phyloP scores from a whole-genome alignment of 2,888 invertebrate genomes.

The Urechis unicinctus region DNA sequence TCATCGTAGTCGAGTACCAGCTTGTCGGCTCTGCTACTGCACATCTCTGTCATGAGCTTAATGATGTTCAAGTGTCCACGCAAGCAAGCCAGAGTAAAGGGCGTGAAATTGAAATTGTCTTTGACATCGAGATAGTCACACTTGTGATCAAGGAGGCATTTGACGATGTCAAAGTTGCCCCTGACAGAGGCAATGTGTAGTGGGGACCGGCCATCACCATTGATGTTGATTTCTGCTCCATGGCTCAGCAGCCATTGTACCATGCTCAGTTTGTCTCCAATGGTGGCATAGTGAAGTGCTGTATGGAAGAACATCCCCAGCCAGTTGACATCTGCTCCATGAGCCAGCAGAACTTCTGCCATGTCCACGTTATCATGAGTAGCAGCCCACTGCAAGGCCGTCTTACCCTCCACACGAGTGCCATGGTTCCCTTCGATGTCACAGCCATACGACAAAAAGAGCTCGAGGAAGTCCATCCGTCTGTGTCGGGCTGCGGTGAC shows the following conservation, averaged over 20 bases:
- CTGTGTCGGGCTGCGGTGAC: constrained; percentile 15
- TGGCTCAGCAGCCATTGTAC: constrained; percentile 15
- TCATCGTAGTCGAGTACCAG: constrained; percentile 8
- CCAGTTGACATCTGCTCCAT: constrained; percentile 19
- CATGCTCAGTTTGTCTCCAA: constrained; percentile 11
- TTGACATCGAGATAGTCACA: constrained; percentile 4
- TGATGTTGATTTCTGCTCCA: constrained; percentile 14
- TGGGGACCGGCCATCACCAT: constrained; percentile 15
- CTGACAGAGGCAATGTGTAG: constrained; percentile 18
- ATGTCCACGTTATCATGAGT: constrained; percentile 10
- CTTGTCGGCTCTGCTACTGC: not conserved
- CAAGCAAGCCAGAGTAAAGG: constrained; percentile 16
- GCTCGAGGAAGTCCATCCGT: constrained; percentile 13
- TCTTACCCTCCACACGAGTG: constrained; percentile 10
- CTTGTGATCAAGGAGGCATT: constrained; percentile 4
- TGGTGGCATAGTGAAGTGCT: constrained; percentile 17
- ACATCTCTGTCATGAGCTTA: constrained; percentile 4
- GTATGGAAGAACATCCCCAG: constrained; percentile 13
- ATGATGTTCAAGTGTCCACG: constrained; percentile 16
- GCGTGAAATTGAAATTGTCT: constrained; percentile 16
- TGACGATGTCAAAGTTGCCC: constrained; percentile 15
- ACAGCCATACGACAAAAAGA: constrained; percentile 10
- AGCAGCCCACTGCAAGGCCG: constrained; percentile 20
- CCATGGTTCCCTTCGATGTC: constrained; percentile 4
- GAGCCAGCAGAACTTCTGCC: constrained; percentile 10